Base-by-base conservation (phyloP, 2,113 vertebrate genomes). In the Parotia lawesii region DNA sequence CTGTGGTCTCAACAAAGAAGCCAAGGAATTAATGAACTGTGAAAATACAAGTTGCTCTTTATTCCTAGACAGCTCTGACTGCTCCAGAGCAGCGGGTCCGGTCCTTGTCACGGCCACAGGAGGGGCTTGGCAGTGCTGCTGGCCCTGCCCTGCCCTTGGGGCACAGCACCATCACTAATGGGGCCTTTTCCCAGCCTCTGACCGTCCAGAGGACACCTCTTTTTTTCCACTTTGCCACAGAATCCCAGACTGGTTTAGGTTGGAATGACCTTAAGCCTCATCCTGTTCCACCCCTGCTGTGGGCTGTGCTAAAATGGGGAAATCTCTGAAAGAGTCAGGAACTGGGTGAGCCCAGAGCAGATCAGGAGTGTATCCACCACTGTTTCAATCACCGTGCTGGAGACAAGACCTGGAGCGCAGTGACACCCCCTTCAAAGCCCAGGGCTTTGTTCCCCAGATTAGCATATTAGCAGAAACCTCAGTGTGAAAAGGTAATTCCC, bases 401-500 rank as follows among this genome's bases (percentile, higher is more conserved):
- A 88, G 86, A 22, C 56, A 25, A 1, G 14, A 54, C 56, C 89
- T 54, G 31, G 28, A 27, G 42, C 19, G 33, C 21, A 8, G 45
- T 27, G 79, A 35, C 73, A 54, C 18, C 60, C 51, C 45, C 69
- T 58, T 13, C 76, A 66, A 33, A 66, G 23, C 84, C 76, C 60
- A 0, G 0, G 15, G 48, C 82, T 92, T 92, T 85, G 42, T 89
- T 81, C 78, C 3, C 22, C 28, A 85, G 82, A 90, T 85, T 54
- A 89, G 54, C 48, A 48, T 78, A 17, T 89, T 65, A 82, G 79
- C 93, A 87, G 85, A 37, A 79, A 87, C 82, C 92, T 85, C 47
- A 38, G 29, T 38, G 72, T 80, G 83, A 20, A 57, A 70, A 94
- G 69, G 88, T 80, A 83, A 88, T 90, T 92, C 89, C 71, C 83